phyloP scores from a whole-genome alignment of 1,140 invertebrate species.

The Ooceraea biroi region DNA sequence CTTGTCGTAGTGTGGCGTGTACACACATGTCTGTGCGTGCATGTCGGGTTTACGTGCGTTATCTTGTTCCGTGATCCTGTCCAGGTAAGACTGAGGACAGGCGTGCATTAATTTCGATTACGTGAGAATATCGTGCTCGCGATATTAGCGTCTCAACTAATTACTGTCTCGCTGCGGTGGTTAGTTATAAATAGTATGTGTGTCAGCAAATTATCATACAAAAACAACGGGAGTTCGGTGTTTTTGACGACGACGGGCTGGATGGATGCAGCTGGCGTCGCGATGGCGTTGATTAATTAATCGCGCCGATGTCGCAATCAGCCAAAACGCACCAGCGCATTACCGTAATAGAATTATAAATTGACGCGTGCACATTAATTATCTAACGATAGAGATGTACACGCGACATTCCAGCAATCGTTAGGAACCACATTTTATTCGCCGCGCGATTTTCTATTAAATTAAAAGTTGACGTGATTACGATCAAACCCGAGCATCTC shows the following conservation, averaged over 20 bases:
- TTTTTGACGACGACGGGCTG: slow-evolving; percentile 42
- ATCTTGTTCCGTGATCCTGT: slow-evolving; percentile 13
- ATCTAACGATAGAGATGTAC: neutral
- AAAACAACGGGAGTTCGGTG: slow-evolving; percentile 33
- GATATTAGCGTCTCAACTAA: slow-evolving; percentile 15
- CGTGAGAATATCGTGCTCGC: neutral
- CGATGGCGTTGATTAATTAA: slow-evolving; percentile 48
- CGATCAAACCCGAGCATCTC: too few relatives aligned
- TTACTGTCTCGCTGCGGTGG: neutral
- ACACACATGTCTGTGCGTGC: neutral
- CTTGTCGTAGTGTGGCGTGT: neutral
- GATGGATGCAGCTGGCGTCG: slow-evolving; percentile 38
- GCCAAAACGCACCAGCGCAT: slow-evolving; percentile 2
- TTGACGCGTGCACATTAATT: slow-evolving; percentile 18
- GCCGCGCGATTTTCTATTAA: too few relatives aligned
- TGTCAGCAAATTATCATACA: slow-evolving; percentile 10
- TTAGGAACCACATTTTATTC: too few relatives aligned
- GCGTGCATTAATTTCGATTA: slow-evolving; percentile 29
- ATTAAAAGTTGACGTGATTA: too few relatives aligned
- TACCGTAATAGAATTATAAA: neutral
- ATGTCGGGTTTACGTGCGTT: neutral
- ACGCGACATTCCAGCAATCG: neutral
- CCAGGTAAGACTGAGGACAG: slow-evolving; percentile 5
- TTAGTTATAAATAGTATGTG: neutral
- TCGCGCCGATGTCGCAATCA: slow-evolving; percentile 45